Percentiles rank a stretch among this genome's conserved stretches.
Evolutionary conservation across 2,113 vertebrate species (phyloP).

Genomic region (Euleptes europaea): DNA sequence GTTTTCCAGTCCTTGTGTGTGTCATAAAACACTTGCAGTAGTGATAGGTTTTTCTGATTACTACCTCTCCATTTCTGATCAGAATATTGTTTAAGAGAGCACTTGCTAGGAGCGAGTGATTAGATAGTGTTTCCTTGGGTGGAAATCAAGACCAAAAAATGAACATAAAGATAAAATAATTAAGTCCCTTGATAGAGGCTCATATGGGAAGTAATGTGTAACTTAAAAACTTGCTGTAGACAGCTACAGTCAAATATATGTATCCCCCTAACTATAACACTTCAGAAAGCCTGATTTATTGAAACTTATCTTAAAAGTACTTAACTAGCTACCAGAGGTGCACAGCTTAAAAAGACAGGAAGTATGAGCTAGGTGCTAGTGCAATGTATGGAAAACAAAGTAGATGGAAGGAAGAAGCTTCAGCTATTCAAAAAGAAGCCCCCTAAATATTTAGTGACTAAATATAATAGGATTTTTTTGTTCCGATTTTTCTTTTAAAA

Average conservation of each 20-base stretch:
- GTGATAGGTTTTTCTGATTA: slow-evolving; percentile 1
- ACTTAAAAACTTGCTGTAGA: background rate
- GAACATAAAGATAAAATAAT: background rate
- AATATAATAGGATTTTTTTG: too few relatives aligned
- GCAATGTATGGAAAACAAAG: background rate
- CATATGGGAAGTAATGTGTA: background rate
- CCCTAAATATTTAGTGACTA: background rate
- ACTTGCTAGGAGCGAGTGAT: background rate
- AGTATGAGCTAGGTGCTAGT: background rate
- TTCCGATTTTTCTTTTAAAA: too few relatives aligned
- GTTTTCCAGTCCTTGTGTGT: accelerated
- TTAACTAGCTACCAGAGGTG: background rate
- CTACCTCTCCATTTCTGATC: background rate
- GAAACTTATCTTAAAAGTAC: background rate
- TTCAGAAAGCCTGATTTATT: background rate
- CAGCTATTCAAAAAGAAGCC: background rate
- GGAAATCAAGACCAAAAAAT: background rate
- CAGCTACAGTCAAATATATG: background rate
- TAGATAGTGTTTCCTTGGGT: background rate
- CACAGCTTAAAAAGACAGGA: background rate
- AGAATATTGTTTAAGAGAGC: background rate
- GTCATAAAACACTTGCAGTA: background rate
- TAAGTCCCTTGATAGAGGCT: background rate
- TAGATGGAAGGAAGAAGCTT: background rate
- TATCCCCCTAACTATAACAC: background rate